phyloP scores from a whole-genome alignment of 2,888 invertebrate genomes.

The Drosophila merina region DNA sequence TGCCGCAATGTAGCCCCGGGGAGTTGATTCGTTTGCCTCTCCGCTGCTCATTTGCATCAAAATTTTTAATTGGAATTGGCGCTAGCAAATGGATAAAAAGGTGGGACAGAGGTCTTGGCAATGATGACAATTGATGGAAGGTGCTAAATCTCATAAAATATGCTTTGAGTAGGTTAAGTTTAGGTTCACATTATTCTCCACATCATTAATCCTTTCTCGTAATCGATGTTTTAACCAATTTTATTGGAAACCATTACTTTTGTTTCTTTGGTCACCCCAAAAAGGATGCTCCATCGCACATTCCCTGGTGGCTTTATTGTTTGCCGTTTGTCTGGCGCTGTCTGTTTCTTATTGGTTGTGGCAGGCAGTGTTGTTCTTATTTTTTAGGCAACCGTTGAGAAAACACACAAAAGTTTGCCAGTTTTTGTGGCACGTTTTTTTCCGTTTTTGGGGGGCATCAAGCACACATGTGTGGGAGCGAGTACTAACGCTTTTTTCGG shows the following conservation, averaged over 20 bases:
- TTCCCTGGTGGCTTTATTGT: slow-evolving; percentile 53
- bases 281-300: slow-evolving; percentile 9
- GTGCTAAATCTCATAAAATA: not conserved
- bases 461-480: slow-evolving; percentile 25
- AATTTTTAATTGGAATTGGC: slow-evolving; percentile 74
- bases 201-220: slow-evolving; percentile 29
- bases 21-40: slow-evolving; percentile 58
- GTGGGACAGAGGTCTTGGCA: slow-evolving; percentile 19
- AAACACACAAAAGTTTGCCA: slow-evolving; percentile 73
- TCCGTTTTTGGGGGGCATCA: not conserved
- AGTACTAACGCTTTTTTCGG: slow-evolving; percentile 58
- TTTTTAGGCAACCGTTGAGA: slow-evolving; percentile 70
- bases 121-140: slow-evolving; percentile 18
- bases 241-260: slow-evolving; percentile 50
- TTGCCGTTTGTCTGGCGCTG: slow-evolving; percentile 63
- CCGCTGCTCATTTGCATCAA: slow-evolving; percentile 74
- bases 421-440: slow-evolving; percentile 35
- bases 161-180: not conserved
- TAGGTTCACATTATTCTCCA: not conserved
- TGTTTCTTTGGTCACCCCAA: not conserved
- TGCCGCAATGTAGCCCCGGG: slow-evolving; percentile 61
- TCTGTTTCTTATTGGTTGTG: slow-evolving; percentile 62
- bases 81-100: slow-evolving; percentile 12
- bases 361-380: slow-evolving; percentile 64
- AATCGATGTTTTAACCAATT: slow-evolving; percentile 62